Conservation (phyloP, 1,140 invertebrate genomes). For the Heliconius congener region DNA sequence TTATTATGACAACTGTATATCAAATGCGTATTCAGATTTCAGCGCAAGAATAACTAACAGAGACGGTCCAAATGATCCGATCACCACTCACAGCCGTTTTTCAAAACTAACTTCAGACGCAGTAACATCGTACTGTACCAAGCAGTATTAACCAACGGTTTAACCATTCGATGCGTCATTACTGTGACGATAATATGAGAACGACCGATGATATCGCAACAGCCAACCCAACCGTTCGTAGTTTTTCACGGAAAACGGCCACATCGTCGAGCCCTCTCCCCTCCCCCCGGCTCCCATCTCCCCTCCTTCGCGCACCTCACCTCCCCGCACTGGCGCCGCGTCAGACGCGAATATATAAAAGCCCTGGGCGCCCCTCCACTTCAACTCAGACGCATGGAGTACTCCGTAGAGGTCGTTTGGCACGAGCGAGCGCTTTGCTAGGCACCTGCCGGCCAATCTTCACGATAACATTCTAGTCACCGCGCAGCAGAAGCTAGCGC, state of each 20-base stretch:
- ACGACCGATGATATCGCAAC: slow-evolving; percentile 55
- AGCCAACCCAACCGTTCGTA: slow-evolving; percentile 53
- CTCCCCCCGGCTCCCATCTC: slow-evolving; percentile 39
- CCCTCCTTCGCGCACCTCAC: slow-evolving; percentile 38
- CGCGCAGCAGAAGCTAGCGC: slow-evolving; percentile 75
- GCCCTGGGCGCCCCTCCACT: slow-evolving; percentile 70
- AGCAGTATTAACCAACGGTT: slow-evolving; percentile 64
- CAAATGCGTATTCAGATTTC: not conserved
- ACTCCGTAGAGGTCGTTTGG: slow-evolving; percentile 83
- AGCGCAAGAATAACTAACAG: slow-evolving; percentile 17
- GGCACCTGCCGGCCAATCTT: slow-evolving; percentile 81
- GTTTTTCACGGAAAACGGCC: slow-evolving; percentile 77
- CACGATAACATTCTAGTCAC: slow-evolving; percentile 80
- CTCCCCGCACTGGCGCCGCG: slow-evolving; percentile 59
- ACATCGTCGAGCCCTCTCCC: slow-evolving; percentile 53
- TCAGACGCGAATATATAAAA: slow-evolving; percentile 81
- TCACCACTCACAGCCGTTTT: slow-evolving; percentile 60
- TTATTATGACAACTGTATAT: not conserved
- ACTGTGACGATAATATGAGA: slow-evolving; percentile 58
- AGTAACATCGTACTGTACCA: slow-evolving; percentile 23
- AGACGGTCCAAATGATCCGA: slow-evolving; percentile 6
- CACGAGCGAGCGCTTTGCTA: slow-evolving; percentile 82
- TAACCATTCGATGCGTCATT: slow-evolving; percentile 63
- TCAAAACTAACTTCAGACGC: slow-evolving; percentile 16
- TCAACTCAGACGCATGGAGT: slow-evolving; percentile 82